phyloP scores from a whole-genome alignment of 2,113 vertebrate species.

The Poeciliopsis turrubarensis region DNA sequence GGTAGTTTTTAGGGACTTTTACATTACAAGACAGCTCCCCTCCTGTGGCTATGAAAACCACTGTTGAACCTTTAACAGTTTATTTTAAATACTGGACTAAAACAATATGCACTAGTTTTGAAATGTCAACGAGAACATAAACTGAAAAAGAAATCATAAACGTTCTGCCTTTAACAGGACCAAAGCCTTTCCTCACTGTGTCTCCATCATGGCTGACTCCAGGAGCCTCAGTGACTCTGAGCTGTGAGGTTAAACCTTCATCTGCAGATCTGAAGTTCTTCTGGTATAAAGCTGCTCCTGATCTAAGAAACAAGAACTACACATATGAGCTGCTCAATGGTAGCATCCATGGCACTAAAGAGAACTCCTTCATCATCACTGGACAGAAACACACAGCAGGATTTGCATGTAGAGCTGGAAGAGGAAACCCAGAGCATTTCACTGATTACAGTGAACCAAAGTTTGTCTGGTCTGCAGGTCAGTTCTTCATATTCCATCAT shows the following conservation, averaged over 20 bases:
- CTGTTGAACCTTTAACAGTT: no score
- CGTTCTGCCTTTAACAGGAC: no score
- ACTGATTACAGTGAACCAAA: conserved; percentile 14
- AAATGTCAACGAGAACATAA: no score
- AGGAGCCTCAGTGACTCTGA: conserved; percentile 61
- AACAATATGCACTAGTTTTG: no score
- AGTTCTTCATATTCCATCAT: neutral
- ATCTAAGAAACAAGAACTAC: neutral
- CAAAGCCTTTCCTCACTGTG: no score
- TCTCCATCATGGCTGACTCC: conserved; percentile 40
- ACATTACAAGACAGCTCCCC: no score
- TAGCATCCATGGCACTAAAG: conserved; percentile 7
- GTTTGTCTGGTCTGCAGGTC: conserved; percentile 51
- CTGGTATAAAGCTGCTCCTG: conserved; percentile 39
- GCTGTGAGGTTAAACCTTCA: conserved; percentile 13
- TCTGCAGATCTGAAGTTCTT: conserved; percentile 44
- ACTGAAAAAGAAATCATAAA: no score
- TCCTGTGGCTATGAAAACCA: no score
- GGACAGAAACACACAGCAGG: conserved; percentile 48
- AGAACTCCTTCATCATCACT: conserved; percentile 32
- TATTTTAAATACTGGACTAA: no score
- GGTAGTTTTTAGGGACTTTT: no score
- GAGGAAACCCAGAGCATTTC: conserved; percentile 28
- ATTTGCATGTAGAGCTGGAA: conserved; percentile 52
- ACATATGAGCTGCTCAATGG: conserved; percentile 33